A percentile compares a stretch with the other conserved stretches of the same genome.
These are phyloP conservation scores for Cheilosia urbana DNA, from an alignment of 2,888 invertebrate species.

Conservation along the genomic window DNA sequence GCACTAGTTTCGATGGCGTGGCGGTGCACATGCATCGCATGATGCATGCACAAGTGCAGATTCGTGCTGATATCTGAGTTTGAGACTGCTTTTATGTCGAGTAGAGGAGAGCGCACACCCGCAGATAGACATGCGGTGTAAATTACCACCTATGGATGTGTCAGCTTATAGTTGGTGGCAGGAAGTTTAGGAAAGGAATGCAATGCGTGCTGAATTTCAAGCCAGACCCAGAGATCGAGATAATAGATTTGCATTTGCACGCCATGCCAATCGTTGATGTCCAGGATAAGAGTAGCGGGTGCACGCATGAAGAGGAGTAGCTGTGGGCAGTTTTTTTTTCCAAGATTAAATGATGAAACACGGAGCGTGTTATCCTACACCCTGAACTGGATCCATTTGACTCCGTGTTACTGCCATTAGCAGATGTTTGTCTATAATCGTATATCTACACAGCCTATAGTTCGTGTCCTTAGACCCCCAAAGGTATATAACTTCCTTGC, in stretches of 20 bases:
- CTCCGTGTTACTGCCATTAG: no score
- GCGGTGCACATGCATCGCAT: conserved; percentile 42
- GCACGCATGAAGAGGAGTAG: no score
- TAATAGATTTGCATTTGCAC: conserved; percentile 30
- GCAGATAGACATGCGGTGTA: conserved; percentile 20
- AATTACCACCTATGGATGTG: conserved; percentile 18
- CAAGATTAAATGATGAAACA: no score
- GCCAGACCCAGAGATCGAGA: conserved; percentile 9
- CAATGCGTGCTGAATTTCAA: conserved; percentile 10
- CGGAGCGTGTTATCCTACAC: no score
- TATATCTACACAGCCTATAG: no score
- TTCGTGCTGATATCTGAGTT: conserved; percentile 46
- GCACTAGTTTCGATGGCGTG: conserved; percentile 42
- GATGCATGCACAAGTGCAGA: conserved; percentile 61
- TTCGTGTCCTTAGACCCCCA: no score
- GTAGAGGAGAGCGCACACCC: conserved; percentile 9
- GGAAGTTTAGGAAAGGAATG: background rate
- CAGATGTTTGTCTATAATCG: no score
- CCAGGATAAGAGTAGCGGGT: background rate
- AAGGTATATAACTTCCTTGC: no score
- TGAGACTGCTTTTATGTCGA: conserved; percentile 44
- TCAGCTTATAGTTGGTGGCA: conserved; percentile 3
- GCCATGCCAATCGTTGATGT: background rate
- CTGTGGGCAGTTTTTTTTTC: no score
- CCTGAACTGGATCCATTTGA: no score